Conservation (phyloP, 2,888 invertebrate genomes). For the Diaprepes abbreviatus region DNA sequence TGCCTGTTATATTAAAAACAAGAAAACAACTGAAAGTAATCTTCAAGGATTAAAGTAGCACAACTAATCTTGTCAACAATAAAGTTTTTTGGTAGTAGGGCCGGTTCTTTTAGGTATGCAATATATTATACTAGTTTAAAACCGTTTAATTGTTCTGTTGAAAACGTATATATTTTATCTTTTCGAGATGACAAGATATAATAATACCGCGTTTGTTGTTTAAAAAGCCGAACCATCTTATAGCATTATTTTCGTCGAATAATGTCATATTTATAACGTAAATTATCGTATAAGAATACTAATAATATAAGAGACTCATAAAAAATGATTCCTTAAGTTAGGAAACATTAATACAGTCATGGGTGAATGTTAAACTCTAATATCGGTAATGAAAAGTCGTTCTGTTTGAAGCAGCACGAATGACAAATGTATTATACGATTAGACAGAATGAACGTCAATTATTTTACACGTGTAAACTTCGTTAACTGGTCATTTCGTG, state of each 20-base stretch:
- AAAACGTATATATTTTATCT: slow-evolving; percentile 40
- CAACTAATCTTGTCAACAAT: slow-evolving; percentile 2
- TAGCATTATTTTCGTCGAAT: slow-evolving; percentile 40
- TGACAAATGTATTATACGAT: slow-evolving; percentile 13
- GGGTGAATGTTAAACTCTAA: slow-evolving; percentile 1
- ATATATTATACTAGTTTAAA: slow-evolving; percentile 44
- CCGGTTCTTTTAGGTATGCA: slow-evolving; percentile 29
- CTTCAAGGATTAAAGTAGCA: not conserved
- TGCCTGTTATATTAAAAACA: not conserved
- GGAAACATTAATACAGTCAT: not conserved
- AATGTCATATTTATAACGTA: slow-evolving; percentile 40
- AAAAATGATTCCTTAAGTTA: not conserved
- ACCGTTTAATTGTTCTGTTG: slow-evolving; percentile 48
- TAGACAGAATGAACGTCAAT: slow-evolving; percentile 6
- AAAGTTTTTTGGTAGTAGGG: slow-evolving; percentile 12
- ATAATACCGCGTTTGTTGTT: slow-evolving; percentile 46
- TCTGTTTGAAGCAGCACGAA: slow-evolving; percentile 3
- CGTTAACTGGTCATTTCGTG: slow-evolving; percentile 16
- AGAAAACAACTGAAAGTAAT: not conserved
- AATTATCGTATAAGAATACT: slow-evolving; percentile 30
- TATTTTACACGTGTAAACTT: slow-evolving; percentile 8
- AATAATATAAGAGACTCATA: slow-evolving; percentile 10
- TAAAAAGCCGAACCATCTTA: slow-evolving; percentile 44
- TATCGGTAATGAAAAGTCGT: not conserved
- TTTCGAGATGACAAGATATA: slow-evolving; percentile 50